phyloP scores from a whole-genome alignment of 2,113 vertebrate genomes.

The Anser brachyrhynchus region DNA sequence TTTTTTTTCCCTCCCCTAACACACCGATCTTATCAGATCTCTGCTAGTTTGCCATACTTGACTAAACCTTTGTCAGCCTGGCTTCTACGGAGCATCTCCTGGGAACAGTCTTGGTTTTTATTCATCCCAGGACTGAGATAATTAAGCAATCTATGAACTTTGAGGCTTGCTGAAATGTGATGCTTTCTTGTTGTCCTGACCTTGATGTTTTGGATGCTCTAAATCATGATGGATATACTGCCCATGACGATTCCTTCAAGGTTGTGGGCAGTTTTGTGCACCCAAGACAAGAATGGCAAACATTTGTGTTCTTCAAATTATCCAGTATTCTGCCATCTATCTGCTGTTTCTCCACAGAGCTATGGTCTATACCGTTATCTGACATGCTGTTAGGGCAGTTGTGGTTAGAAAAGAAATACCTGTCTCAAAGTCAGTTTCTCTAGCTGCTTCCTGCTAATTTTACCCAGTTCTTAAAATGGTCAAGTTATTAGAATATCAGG shows the following conservation, averaged over 20 bases:
- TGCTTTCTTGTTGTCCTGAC: slow-evolving; percentile 66
- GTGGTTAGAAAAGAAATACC: background rate
- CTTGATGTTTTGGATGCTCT: slow-evolving; percentile 56
- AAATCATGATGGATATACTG: slow-evolving; percentile 50
- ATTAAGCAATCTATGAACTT: slow-evolving; percentile 74
- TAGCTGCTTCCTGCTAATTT: background rate
- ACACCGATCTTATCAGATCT: slow-evolving; percentile 44
- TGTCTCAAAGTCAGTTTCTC: background rate
- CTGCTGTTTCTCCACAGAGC: background rate
- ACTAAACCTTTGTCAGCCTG: slow-evolving; percentile 64
- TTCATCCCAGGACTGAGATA: slow-evolving; percentile 58
- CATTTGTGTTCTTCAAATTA: slow-evolving; percentile 45
- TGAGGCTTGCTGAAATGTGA: background rate
- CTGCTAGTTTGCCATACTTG: slow-evolving; percentile 35
- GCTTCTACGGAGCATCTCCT: background rate
- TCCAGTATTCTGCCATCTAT: slow-evolving; percentile 1
- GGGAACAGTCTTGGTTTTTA: slow-evolving; percentile 24
- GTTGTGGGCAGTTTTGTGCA: slow-evolving; percentile 1
- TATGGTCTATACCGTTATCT: background rate
- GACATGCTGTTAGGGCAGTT: background rate
- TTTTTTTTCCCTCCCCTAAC: background rate
- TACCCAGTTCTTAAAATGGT: background rate
- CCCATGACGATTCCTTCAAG: slow-evolving; percentile 43
- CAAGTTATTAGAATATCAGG: background rate
- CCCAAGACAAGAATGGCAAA: slow-evolving; percentile 11